Base-by-base conservation (phyloP, 2,113 vertebrate species). In the Gnathonemus longibarbis region DNA sequence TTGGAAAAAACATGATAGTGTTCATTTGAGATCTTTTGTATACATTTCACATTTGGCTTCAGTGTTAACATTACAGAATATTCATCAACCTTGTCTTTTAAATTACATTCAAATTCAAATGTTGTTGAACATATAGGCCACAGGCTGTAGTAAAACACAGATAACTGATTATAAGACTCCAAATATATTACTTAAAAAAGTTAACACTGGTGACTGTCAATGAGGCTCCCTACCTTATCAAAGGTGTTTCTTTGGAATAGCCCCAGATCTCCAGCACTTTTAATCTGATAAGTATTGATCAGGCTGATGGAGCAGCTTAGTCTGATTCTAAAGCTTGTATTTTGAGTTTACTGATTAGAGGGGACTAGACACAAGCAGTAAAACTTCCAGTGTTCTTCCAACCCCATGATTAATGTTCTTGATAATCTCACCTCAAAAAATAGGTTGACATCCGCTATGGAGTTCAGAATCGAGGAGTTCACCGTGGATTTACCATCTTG, bases 361-460 rank as follows among this genome's bases (percentile, higher is more conserved):
- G 70, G 74, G 35, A 80, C 74, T 84, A 84, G 3, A 27, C 45
- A 84, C 83, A 24, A 19, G 5, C 21, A 48, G 5, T 88, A 13
- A 5, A 45, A 21, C 39, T 46, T 62, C 35, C 31, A 35, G 0
- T 88, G 50, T 58, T 58, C 1, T 46, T 39, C 42, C 2, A 58
- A 42, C 50, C 46, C 53, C 31, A 56, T 4, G 5, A 42, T 45
- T 58, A 62, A 88, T 24, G 8, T 45, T 87, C 6, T 27, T 27
- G 77, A 53, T 27, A 24, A 46, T 93, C 93, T 90, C 88, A 98
- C 97, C 97, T 98, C 98, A 91, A 96, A 99, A 31, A 99, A 96
- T 92, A 99, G 95, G 53, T 97, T 94, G 86, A 96, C 95, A 0
- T 99, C 98, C 74, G 98, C 95, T 92, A 96, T 89, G 0, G 98